Percentiles rank a stretch among this genome's conserved stretches.
These are phyloP conservation scores for Coluber constrictor DNA, from an alignment of 2,797 vertebrate genomes.

Conservation along the genomic window DNA sequence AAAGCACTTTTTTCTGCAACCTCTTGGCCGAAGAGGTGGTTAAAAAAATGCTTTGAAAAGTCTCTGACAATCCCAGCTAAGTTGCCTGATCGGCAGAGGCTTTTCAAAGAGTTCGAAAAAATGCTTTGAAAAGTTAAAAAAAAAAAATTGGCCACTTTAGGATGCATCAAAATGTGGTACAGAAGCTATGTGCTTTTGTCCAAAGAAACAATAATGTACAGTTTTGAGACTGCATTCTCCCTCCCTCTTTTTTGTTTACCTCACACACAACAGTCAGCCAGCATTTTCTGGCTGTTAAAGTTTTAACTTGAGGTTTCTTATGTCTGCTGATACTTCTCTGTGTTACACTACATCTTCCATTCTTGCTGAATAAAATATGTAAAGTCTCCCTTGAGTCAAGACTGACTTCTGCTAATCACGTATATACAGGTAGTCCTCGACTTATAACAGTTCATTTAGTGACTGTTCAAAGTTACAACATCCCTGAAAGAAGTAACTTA, in stretches of 20 bases:
- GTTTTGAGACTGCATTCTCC: background rate
- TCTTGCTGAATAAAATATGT: background rate
- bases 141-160: no score
- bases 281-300: background rate
- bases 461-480: background rate
- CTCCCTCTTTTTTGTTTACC: background rate
- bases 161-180: background rate
- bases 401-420: background rate
- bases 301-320: background rate
- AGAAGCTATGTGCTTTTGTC: background rate
- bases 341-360: background rate
- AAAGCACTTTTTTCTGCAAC: no score
- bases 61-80: no score
- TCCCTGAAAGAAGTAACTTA: background rate
- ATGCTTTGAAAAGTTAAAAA: no score
- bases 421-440: background rate
- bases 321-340: background rate
- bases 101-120: no score
- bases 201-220: background rate
- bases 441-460: background rate
- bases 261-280: background rate
- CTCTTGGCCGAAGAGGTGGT: no score
- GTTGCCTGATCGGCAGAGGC: no score
- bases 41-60: no score
- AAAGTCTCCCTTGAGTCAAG: background rate